Conservation (phyloP, 1,140 invertebrate species). For the Agraylea sexmaculata region DNA sequence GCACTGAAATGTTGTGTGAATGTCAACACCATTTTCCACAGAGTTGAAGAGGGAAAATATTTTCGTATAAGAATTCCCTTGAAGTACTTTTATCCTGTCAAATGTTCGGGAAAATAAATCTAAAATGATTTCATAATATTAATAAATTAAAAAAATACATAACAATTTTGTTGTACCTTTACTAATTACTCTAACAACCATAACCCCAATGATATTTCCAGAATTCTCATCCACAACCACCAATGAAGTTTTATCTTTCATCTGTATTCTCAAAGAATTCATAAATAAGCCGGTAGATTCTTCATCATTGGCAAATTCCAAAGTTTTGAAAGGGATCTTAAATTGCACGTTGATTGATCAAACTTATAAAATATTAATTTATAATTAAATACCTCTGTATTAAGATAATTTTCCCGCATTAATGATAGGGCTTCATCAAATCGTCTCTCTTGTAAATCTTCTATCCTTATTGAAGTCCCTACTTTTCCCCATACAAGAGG, state of each 20-base stretch:
- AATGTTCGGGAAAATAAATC: background rate
- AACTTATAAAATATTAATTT: slow-evolving; percentile 1
- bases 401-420: slow-evolving; percentile 40
- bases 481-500: slow-evolving; percentile 45
- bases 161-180: slow-evolving; percentile 26
- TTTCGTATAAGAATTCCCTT: background rate
- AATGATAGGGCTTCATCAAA: slow-evolving; percentile 43
- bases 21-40: background rate
- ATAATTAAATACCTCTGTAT: slow-evolving; percentile 26
- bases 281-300: slow-evolving; percentile 41
- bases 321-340: slow-evolving; percentile 40
- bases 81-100: background rate
- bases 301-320: slow-evolving; percentile 37
- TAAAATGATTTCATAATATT: background rate
- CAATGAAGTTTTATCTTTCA: slow-evolving; percentile 51
- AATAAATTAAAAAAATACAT: background rate
- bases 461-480: slow-evolving; percentile 39
- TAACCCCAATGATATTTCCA: slow-evolving; percentile 38
- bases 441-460: slow-evolving; percentile 43
- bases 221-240: slow-evolving; percentile 42
- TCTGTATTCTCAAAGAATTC: slow-evolving; percentile 39
- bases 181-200: slow-evolving; percentile 40
- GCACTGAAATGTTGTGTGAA: no score
- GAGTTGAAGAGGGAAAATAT: background rate
- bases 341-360: slow-evolving; percentile 13